Evolutionary conservation across 2,113 vertebrate species (phyloP).

Genomic region (Corythoichthys intestinalis): DNA sequence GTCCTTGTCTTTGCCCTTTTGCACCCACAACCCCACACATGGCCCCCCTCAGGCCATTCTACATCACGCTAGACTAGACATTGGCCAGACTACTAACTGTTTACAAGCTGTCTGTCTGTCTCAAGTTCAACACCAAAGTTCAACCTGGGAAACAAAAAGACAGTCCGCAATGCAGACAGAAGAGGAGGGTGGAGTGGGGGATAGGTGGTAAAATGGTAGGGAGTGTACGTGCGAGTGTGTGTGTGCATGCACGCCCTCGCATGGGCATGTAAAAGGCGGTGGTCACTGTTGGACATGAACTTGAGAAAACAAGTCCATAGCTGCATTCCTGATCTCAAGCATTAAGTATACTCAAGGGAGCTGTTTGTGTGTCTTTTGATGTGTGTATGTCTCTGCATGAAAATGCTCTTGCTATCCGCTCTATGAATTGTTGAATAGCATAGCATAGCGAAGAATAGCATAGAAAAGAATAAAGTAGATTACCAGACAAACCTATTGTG

Average conservation of each 20-base stretch:
- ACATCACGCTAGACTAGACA: conserved; percentile 65
- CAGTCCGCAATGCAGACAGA: conserved; percentile 42
- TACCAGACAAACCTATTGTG: too few relatives aligned
- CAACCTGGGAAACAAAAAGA: conserved; percentile 61
- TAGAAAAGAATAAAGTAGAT: too few relatives aligned
- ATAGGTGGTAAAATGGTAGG: conserved; percentile 34
- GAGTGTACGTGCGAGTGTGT: neutral
- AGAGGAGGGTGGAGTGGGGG: conserved; percentile 23
- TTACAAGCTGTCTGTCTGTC: conserved; percentile 80
- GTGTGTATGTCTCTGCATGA: conserved; percentile 1
- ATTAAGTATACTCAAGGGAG: conserved; percentile 43
- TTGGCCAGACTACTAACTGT: conserved; percentile 73
- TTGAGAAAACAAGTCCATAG: conserved; percentile 52
- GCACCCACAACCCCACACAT: neutral
- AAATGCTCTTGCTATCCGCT: conserved; percentile 7
- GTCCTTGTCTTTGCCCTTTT: conserved; percentile 27
- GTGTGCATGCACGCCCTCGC: neutral
- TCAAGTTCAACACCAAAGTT: conserved; percentile 81
- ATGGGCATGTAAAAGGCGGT: neutral
- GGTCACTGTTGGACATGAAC: conserved; percentile 58
- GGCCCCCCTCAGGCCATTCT: conserved; percentile 21
- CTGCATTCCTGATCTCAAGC: conserved; percentile 57
- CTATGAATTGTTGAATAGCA: neutral
- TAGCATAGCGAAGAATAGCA: too few relatives aligned
- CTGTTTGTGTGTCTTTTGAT: neutral